A percentile compares a stretch with the other conserved stretches of the same genome.
Conservation (phyloP, 2,113 vertebrate genomes). For the Ploceus nigricollis region DNA sequence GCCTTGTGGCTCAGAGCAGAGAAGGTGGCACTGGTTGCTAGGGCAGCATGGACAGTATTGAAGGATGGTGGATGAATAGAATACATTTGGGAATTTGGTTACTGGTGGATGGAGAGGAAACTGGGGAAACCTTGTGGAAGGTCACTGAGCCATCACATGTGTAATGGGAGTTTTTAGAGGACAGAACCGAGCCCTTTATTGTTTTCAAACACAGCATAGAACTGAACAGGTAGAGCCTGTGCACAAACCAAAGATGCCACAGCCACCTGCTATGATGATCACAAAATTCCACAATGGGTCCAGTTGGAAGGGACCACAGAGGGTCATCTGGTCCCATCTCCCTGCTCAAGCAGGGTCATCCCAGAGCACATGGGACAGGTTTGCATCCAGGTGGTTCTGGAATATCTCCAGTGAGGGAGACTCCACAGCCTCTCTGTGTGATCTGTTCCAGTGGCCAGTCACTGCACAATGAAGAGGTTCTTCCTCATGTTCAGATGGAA, state of each 20-base stretch:
- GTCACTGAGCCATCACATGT: background rate
- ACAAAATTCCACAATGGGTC: background rate
- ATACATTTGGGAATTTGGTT: background rate
- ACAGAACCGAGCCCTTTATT: background rate
- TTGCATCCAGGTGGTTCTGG: fast-evolving
- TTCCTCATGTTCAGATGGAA: background rate
- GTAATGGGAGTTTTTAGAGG: background rate
- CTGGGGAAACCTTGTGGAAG: background rate
- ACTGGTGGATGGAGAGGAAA: background rate
- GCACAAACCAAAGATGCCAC: background rate
- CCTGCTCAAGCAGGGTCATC: background rate
- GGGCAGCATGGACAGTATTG: background rate
- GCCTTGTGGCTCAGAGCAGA: background rate
- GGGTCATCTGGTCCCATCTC: fast-evolving
- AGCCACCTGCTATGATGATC: fast-evolving
- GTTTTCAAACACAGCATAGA: background rate
- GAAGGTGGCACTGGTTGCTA: background rate
- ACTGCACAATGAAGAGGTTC: background rate
- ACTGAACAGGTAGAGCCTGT: background rate
- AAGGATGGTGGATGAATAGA: background rate
- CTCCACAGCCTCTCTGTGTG: background rate
- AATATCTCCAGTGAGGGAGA: background rate
- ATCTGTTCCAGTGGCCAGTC: fast-evolving
- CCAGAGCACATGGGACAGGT: background rate
- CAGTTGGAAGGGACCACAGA: background rate